These are phyloP conservation scores for Okamejei kenojei DNA, from an alignment of 2,797 vertebrate genomes.

Conservation along the genomic window DNA sequence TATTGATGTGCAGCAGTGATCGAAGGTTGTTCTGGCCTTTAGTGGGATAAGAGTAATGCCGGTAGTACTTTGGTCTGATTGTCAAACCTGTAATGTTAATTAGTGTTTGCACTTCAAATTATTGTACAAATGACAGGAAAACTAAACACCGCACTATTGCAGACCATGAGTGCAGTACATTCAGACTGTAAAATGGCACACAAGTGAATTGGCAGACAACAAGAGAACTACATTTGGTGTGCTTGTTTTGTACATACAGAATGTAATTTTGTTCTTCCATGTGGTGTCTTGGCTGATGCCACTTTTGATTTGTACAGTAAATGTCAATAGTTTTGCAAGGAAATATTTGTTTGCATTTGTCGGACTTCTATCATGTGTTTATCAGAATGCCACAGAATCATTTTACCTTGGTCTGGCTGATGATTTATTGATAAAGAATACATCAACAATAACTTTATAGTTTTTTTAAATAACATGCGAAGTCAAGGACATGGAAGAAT, in stretches of 20 bases:
- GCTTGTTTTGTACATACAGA: background rate
- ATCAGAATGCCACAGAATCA: background rate
- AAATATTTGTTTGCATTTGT: background rate
- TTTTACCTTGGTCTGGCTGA: background rate
- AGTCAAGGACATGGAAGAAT: background rate
- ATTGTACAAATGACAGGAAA: background rate
- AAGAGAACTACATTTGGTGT: background rate
- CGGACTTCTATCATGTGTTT: background rate
- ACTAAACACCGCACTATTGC: background rate
- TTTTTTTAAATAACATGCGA: background rate
- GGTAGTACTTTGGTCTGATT: background rate
- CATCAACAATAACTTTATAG: background rate
- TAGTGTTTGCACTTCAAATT: background rate
- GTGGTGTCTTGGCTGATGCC: background rate
- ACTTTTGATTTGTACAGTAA: background rate
- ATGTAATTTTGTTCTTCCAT: background rate
- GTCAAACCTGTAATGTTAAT: background rate
- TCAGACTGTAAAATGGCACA: background rate
- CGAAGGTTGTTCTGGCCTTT: no score
- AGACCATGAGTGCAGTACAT: background rate
- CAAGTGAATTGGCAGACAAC: background rate
- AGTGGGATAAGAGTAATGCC: no score
- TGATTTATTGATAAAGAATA: background rate
- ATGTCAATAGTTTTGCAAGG: background rate
- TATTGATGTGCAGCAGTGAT: no score